Evolutionary conservation across 2,888 invertebrate genomes (phyloP), one percentile per base, ranked within the genome.

Genomic region (Tipula vernalis): DNA sequence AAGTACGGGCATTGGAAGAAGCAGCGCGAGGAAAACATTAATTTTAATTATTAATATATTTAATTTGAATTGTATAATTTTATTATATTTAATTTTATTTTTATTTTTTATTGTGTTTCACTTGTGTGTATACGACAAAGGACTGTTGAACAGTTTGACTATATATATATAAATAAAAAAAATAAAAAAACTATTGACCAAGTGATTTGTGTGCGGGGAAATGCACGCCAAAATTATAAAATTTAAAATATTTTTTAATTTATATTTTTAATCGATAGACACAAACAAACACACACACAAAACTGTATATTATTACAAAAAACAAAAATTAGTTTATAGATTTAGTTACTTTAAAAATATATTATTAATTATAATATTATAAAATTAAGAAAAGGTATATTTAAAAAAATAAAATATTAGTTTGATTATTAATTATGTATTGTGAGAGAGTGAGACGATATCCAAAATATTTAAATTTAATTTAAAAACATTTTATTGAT

Each of bases 1-100:
- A 96, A 93, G 96, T 96, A 90, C 94, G 96, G 90, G 96, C 96
- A 88, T 93, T 96, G 89, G 96, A 96, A 92, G 96, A 96, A 92
- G 96, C 97, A 88, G 96, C 96, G 88, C 94, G 96, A 90, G 96
- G 94, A 87, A 88, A 88, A 86, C 88, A 88, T 88, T 88, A 87
- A 88, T 84, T 84, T 84, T 39, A 39, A 36, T 36, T 83, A 83
- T 39, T 39, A 28, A 28, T 28, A 84, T 84, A 84, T 36, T 39
- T 39, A 84, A 8, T 39, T 41, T 84, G 39, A 84, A 84, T 15
- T 41, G 71, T 71, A 71, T 71, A 71, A 71, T 71, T 71, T 71
- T 71, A n/a, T 71, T 71, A 5, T 51, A 15, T 44, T 44, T 39
- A 6, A 10, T 44, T 41, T 41, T 2, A 12, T 47, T 47, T 10